A percentile compares a stretch with the other conserved stretches of the same genome.
phyloP scores from a whole-genome alignment of 2,797 vertebrate species.

The Pseudomugil tenellus region DNA sequence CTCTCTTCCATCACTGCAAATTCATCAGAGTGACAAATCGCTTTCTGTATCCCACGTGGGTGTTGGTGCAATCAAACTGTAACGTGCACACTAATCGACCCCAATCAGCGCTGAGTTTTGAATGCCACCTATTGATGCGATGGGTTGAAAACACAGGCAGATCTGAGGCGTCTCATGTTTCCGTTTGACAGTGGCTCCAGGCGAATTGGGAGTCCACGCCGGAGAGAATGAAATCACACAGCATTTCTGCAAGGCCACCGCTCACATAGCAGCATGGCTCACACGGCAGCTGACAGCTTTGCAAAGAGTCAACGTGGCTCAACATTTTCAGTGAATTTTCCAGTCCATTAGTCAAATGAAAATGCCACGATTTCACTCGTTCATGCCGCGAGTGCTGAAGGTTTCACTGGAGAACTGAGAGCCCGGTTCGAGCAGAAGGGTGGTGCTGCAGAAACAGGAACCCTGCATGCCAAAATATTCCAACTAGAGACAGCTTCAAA shows the following conservation, averaged over 20 bases:
- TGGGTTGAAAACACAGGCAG: constrained; percentile 47
- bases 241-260: constrained; percentile 22
- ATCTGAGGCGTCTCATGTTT: constrained; percentile 28
- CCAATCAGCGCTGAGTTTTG: constrained; percentile 65
- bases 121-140: constrained; percentile 42
- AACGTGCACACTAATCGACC: constrained; percentile 55
- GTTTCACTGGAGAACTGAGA: neutral
- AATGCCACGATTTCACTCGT: constrained; percentile 21
- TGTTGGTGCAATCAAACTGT: constrained; percentile 65
- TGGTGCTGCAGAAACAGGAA: constrained; percentile 14
- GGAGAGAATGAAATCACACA: constrained; percentile 38
- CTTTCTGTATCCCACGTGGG: constrained; percentile 38
- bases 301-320: neutral
- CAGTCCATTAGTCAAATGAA: constrained; percentile 38
- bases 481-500: constrained; percentile 55
- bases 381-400: constrained; percentile 10
- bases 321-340: constrained; percentile 12
- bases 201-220: constrained; percentile 26
- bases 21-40: constrained; percentile 47
- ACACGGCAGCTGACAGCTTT: constrained; percentile 9
- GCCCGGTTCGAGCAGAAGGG: constrained; percentile 11
- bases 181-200: constrained; percentile 14
- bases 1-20: constrained; percentile 47
- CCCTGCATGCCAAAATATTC: constrained; percentile 24
- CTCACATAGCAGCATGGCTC: constrained; percentile 8